Evolutionary conservation across 2,113 vertebrate species (phyloP).

Genomic region (Halcyon malimbica): DNA sequence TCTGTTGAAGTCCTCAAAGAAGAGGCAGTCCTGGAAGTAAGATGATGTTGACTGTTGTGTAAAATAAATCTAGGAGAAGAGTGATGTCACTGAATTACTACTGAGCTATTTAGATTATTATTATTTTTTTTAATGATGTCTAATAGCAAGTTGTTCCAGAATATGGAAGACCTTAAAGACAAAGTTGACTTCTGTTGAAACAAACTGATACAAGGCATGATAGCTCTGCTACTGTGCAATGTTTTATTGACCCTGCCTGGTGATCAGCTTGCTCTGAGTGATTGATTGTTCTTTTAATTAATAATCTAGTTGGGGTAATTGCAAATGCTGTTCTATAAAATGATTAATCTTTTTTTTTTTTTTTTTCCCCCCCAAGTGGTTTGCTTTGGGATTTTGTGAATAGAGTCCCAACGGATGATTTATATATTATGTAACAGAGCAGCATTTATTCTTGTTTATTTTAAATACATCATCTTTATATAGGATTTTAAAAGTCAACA

Average conservation of each 20-base stretch:
- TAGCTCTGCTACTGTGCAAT: not conserved
- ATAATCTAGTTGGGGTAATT: not conserved
- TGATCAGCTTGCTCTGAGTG: not conserved
- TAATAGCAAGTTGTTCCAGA: not conserved
- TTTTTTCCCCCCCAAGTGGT: not conserved
- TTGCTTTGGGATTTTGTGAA: not conserved
- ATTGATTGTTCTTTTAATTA: conserved; percentile 45
- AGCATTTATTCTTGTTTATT: not conserved
- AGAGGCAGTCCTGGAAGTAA: not conserved
- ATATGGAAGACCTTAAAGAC: not conserved
- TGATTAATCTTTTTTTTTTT: not conserved
- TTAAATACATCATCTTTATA: not conserved
- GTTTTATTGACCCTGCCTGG: not conserved
- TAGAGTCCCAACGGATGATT: not conserved
- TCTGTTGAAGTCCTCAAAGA: not conserved
- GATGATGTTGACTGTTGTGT: not conserved
- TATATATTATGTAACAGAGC: not conserved
- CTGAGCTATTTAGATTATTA: not conserved
- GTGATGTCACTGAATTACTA: not conserved
- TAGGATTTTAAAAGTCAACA: not conserved
- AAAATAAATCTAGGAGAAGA: not conserved
- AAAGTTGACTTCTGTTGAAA: not conserved
- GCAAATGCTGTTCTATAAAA: not conserved
- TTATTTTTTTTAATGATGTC: not conserved
- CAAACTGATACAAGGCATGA: not conserved